phyloP scores from a whole-genome alignment of 2,888 invertebrate species.

The Leptinotarsa haldemani region DNA sequence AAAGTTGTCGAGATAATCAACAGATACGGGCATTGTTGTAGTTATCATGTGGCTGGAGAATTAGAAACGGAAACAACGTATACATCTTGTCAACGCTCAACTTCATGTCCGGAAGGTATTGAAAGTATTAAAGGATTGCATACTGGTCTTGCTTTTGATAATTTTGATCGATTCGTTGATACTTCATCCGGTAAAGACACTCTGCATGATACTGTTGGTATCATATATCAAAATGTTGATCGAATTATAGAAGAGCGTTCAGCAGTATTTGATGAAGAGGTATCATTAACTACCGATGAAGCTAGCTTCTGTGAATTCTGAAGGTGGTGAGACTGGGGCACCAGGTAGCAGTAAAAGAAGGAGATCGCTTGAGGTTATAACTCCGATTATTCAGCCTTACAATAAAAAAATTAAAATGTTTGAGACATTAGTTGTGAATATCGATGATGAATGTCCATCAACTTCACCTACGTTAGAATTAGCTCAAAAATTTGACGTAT shows the following conservation, averaged over 20 bases:
- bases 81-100: conserved; percentile 18
- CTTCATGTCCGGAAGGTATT: conserved; percentile 38
- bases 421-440: neutral
- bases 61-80: conserved; percentile 43
- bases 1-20: conserved; percentile 40
- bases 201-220: conserved; percentile 43
- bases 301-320: conserved; percentile 6
- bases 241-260: conserved; percentile 32
- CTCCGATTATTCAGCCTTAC: too few relatives aligned
- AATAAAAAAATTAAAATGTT: neutral
- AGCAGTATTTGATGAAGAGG: conserved; percentile 16
- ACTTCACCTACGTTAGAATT: conserved; percentile 8
- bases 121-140: conserved; percentile 6
- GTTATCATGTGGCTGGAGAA: conserved; percentile 36
- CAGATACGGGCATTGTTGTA: conserved; percentile 41
- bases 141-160: conserved; percentile 43
- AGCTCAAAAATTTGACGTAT: conserved; percentile 7
- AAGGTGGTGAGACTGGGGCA: neutral
- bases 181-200: conserved; percentile 41
- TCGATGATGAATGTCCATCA: neutral
- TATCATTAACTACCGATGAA: conserved; percentile 10
- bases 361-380: conserved; percentile 2
- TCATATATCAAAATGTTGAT: conserved; percentile 41
- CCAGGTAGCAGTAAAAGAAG: conserved; percentile 24
- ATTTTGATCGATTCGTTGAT: conserved; percentile 45